Evolutionary conservation across 2,888 invertebrate species (phyloP).

Genomic region (Pterobdella sp.): DNA sequence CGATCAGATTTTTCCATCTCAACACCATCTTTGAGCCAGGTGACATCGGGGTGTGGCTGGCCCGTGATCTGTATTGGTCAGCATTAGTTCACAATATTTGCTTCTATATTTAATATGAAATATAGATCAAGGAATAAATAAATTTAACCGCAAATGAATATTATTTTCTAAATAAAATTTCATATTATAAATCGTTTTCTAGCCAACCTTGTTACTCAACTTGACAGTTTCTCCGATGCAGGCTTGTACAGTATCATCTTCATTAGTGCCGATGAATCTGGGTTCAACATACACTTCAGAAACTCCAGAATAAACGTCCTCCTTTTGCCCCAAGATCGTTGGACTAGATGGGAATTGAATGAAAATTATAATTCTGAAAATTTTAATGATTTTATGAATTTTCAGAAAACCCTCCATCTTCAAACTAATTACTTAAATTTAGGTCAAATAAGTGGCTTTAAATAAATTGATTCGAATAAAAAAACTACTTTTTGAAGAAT

Average conservation of each 20-base stretch:
- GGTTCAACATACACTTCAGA: constrained; percentile 47
- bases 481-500: too few relatives aligned
- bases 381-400: not conserved
- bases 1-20: constrained; percentile 75
- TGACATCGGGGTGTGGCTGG: constrained; percentile 27
- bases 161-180: too few relatives aligned
- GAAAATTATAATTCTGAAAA: not conserved
- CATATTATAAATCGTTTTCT: constrained; percentile 50
- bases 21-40: constrained; percentile 55
- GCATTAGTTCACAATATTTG: not conserved
- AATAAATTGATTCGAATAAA: not conserved
- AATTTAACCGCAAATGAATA: constrained; percentile 50
- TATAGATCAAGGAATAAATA: not conserved
- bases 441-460: not conserved
- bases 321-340: not conserved
- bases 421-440: too few relatives aligned
- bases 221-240: constrained; percentile 53
- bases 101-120: not conserved
- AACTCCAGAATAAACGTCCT: constrained; percentile 42
- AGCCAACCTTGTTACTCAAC: constrained; percentile 49
- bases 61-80: constrained; percentile 10
- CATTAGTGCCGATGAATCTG: constrained; percentile 42
- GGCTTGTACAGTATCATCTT: not conserved
- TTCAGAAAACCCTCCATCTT: too few relatives aligned
- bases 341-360: not conserved